phyloP scores from a whole-genome alignment of 2,113 vertebrate species.

The Martes martes region DNA sequence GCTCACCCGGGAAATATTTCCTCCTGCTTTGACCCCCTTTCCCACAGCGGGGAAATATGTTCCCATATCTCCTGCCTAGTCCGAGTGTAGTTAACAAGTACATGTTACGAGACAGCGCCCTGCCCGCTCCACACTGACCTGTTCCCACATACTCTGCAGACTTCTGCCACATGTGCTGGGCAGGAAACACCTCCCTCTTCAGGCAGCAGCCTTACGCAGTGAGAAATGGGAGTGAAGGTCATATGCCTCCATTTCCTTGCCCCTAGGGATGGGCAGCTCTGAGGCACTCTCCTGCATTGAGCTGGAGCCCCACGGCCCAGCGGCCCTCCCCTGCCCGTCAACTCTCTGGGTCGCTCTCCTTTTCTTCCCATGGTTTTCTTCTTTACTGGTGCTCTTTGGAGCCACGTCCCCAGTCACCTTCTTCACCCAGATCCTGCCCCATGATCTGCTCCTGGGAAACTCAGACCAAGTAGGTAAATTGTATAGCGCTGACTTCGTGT shows the following conservation, averaged over 20 bases:
- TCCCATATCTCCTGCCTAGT: neutral
- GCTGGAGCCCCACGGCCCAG: neutral
- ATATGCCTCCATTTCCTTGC: neutral
- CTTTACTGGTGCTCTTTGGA: neutral
- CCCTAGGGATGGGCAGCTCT: neutral
- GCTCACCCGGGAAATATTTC: neutral
- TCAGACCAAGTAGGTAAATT: neutral
- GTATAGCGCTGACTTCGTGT: accelerated
- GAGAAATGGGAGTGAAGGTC: neutral
- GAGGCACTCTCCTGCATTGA: accelerated
- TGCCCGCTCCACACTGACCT: accelerated
- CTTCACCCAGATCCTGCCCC: neutral
- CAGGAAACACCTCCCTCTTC: neutral
- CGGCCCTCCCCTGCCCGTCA: neutral
- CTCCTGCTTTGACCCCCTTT: neutral
- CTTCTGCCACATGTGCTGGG: accelerated
- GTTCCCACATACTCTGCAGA: accelerated
- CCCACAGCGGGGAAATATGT: neutral
- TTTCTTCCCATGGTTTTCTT: neutral
- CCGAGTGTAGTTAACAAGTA: too few species aligned
- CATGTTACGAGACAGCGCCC: accelerated
- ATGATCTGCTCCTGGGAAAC: neutral
- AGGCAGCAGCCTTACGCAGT: neutral
- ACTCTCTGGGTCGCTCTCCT: neutral
- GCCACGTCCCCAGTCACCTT: neutral